These are phyloP conservation scores for Conistra vaccinii DNA, from an alignment of 2,888 invertebrate genomes.

Conservation along the genomic window DNA sequence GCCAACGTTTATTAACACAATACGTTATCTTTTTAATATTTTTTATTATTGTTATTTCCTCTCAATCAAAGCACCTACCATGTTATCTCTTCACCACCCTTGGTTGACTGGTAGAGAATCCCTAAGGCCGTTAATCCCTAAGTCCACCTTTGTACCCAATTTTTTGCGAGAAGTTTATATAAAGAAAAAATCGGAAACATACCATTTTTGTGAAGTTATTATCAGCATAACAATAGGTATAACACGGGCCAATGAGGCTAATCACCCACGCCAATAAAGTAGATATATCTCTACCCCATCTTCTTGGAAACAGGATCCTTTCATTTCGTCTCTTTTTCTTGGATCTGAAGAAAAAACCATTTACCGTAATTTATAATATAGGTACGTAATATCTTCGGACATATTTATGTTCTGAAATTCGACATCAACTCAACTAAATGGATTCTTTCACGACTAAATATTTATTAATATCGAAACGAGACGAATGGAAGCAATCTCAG, in stretches of 20 bases:
- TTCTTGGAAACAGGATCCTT: background rate
- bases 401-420: constrained; percentile 4
- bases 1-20: too few species aligned
- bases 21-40: too few species aligned
- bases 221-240: background rate
- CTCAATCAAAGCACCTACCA: too few species aligned
- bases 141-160: too few species aligned
- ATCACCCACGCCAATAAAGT: background rate
- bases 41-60: too few species aligned
- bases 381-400: background rate
- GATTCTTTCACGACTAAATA: constrained; percentile 19
- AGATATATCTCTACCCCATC: background rate
- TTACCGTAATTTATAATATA: background rate
- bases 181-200: background rate
- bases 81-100: too few species aligned
- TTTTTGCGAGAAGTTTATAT: too few species aligned
- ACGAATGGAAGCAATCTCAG: constrained; percentile 19
- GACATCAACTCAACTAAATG: constrained; percentile 22
- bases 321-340: constrained; percentile 9
- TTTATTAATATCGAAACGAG: constrained; percentile 6
- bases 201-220: background rate
- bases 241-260: too few species aligned
- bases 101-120: too few species aligned
- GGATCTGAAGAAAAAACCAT: background rate
- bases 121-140: too few species aligned